These are phyloP conservation scores for Alcedo atthis DNA, from an alignment of 2,797 vertebrate species.

Conservation along the genomic window DNA sequence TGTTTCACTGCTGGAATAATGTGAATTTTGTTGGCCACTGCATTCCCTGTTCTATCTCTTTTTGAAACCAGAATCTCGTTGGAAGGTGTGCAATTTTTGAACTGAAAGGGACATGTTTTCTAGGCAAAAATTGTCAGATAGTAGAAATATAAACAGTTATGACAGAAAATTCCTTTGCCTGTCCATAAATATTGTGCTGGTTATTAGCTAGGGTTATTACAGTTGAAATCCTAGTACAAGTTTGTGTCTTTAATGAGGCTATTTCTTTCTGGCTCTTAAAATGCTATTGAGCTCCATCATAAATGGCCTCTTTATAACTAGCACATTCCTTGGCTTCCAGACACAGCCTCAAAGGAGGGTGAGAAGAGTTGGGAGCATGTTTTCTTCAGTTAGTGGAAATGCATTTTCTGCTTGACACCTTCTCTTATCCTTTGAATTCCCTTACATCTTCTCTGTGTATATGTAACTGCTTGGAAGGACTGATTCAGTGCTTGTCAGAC, in stretches of 20 bases:
- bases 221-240: neutral
- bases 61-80: neutral
- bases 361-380: constrained; percentile 26
- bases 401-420: neutral
- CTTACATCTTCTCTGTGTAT: neutral
- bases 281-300: constrained; percentile 37
- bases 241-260: constrained; percentile 26
- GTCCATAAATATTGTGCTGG: neutral
- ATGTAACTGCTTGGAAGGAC: neutral
- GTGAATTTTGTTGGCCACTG: neutral
- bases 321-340: constrained; percentile 57
- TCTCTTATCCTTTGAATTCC: neutral
- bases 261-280: constrained; percentile 52
- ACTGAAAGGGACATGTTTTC: neutral
- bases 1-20: neutral
- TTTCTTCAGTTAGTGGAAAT: constrained; percentile 7
- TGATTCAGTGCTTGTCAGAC: neutral
- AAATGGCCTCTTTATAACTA: constrained; percentile 66
- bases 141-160: neutral
- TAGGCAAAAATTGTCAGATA: neutral
- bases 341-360: constrained; percentile 34
- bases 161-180: neutral
- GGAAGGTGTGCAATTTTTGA: neutral
- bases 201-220: constrained; percentile 33
- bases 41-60: neutral